Evolutionary conservation across 2,888 invertebrate species (phyloP), one percentile per base, ranked within the genome.

Genomic region (Parnassius glacialis): DNA sequence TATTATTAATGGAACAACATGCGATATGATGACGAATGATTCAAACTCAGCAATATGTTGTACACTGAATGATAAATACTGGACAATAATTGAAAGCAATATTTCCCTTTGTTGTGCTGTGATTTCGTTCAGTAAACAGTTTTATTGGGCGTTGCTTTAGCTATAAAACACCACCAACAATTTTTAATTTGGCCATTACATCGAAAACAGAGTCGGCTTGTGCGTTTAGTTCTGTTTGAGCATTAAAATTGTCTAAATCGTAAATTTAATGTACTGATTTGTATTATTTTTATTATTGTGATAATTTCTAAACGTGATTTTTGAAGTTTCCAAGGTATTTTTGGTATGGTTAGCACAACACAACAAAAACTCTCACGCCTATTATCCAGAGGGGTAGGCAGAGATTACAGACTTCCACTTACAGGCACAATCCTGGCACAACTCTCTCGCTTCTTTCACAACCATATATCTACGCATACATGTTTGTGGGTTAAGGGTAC

Each of bases 61-160:
- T 16, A 70, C 67, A 69, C 10, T 78, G 84, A 80, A 75, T 83
- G 83, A 82, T 80, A 76, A 79, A 83, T 80, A 77, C 75, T 76
- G 74, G 62, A 71, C 75, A 75, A 74, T 83, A 82, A 84, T 83
- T 81, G 81, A 78, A 80, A 71, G 78, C 76, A 78, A 81, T 80
- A 79, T 81, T 77, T 74, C 61, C 59, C 67, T 69, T 65, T 69
- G 66, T 64, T 63, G 64, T 61, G 58, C 44, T 55, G 65, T 59
- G 66, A 64, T 65, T 62, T 61, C 56, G 57, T 52, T 48, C 55
- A 52, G 57, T 53, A 58, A 57, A 60, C 60, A 60, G 64, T 64
- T 64, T 64, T 61, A 61, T 61, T 61, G 57, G 60, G 51, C 57
- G 53, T 60, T 57, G 57, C 60, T 60, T 54, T 53, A 53, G 60